Evolutionary conservation across 2,797 vertebrate genomes (phyloP).

Genomic region (Discoglossus pictus): DNA sequence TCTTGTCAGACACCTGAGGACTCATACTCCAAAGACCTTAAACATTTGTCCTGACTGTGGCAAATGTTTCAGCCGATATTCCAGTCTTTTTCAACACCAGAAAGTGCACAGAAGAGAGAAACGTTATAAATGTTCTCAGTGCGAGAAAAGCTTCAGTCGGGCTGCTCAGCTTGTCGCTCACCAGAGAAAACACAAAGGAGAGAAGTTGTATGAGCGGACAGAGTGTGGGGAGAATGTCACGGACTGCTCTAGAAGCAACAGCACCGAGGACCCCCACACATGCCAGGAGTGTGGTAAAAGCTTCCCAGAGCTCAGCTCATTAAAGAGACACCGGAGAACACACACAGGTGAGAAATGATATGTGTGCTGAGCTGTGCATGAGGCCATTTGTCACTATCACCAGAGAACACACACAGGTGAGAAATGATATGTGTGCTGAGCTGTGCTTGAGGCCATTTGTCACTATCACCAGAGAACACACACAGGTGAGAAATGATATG

Average conservation of each 20-base stretch:
- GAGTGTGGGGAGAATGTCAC: not conserved
- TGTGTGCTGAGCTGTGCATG: no score
- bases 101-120: slow-evolving; percentile 41
- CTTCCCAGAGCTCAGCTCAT: not conserved
- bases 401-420: no score
- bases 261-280: not conserved
- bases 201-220: not conserved
- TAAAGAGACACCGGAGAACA: no score
- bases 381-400: no score
- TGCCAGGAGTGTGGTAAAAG: not conserved
- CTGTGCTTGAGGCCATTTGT: no score
- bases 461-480: no score
- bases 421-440: no score
- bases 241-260: not conserved
- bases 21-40: slow-evolving; percentile 38
- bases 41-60: slow-evolving; percentile 48
- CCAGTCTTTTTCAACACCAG: slow-evolving; percentile 48
- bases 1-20: slow-evolving; percentile 44
- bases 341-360: no score
- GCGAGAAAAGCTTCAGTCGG: slow-evolving; percentile 39
- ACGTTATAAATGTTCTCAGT: slow-evolving; percentile 17
- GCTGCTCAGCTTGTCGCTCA: slow-evolving; percentile 29
- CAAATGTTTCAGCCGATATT: slow-evolving; percentile 39
- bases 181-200: slow-evolving; percentile 5
- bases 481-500: no score